Evolutionary conservation across 2,113 vertebrate genomes (phyloP).

Genomic region (Cyanistes caeruleus): DNA sequence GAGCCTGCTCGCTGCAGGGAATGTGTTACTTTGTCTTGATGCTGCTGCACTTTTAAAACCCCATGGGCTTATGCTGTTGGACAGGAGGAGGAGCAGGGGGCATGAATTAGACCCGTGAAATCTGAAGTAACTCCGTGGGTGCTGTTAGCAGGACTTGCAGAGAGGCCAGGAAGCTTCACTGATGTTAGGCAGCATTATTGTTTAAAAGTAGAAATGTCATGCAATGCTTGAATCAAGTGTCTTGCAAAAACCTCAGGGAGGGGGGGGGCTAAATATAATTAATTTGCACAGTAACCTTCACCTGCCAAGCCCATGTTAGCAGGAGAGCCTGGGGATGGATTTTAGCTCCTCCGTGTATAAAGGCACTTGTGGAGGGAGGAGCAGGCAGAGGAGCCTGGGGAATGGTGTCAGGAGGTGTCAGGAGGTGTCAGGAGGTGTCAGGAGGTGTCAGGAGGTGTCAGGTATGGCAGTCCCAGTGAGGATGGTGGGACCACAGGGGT

Average conservation of each 20-base stretch:
- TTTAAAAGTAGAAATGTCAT: not conserved
- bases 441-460: too few relatives aligned
- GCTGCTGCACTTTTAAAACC: not conserved
- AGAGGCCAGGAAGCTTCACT: not conserved
- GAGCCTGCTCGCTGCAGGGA: accelerated
- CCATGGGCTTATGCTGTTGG: not conserved
- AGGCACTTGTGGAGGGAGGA: not conserved
- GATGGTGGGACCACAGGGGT: accelerated
- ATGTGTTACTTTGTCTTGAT: not conserved
- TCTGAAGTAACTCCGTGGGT: accelerated
- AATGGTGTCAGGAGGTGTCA: not conserved
- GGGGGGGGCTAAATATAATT: not conserved
- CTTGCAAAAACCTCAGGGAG: not conserved
- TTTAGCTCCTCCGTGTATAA: not conserved
- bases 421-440: too few relatives aligned
- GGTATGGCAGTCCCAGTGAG: accelerated
- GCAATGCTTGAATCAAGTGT: not conserved
- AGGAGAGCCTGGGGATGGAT: not conserved
- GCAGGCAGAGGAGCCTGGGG: accelerated
- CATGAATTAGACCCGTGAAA: not conserved
- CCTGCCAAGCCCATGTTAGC: not conserved
- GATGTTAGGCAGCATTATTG: not conserved
- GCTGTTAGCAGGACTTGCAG: not conserved
- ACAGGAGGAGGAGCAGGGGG: not conserved
- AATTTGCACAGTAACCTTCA: not conserved